A percentile compares a stretch with the other conserved stretches of the same genome.
Evolutionary conservation across 2,113 vertebrate species (phyloP).

Genomic region (Nesoenas mayeri): DNA sequence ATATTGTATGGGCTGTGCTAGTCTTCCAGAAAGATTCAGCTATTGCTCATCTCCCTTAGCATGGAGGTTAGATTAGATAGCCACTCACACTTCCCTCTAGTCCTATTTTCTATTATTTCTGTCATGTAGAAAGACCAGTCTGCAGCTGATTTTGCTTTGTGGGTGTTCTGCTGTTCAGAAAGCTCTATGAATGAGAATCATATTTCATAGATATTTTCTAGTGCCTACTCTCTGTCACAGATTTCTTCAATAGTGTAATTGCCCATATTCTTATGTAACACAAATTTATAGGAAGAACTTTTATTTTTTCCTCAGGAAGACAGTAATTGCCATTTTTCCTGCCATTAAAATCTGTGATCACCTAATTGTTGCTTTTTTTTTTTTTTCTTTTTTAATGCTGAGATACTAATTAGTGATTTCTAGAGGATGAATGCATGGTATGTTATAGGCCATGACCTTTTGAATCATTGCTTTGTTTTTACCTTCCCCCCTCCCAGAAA

Average conservation of each 20-base stretch:
- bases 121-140: constrained; percentile 19
- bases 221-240: constrained; percentile 37
- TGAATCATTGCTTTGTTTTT: not conserved
- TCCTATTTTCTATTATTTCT: constrained; percentile 52
- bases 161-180: constrained; percentile 35
- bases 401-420: not conserved
- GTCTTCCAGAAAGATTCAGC: not conserved
- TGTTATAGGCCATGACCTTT: not conserved
- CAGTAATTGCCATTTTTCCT: not conserved
- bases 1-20: not conserved
- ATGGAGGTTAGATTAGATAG: not conserved
- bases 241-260: constrained; percentile 40
- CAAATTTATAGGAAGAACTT: not conserved
- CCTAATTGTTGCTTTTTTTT: not conserved
- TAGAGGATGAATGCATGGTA: not conserved
- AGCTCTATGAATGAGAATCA: constrained; percentile 51
- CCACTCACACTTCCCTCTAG: not conserved
- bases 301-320: not conserved
- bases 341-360: not conserved
- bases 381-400: not conserved
- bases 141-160: constrained; percentile 50
- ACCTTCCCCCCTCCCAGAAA: not conserved
- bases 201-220: constrained; percentile 48
- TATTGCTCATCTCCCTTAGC: not conserved
- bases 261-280: constrained; percentile 31